Conservation (phyloP, 2,113 vertebrate genomes). For the Galeopterus variegatus region DNA sequence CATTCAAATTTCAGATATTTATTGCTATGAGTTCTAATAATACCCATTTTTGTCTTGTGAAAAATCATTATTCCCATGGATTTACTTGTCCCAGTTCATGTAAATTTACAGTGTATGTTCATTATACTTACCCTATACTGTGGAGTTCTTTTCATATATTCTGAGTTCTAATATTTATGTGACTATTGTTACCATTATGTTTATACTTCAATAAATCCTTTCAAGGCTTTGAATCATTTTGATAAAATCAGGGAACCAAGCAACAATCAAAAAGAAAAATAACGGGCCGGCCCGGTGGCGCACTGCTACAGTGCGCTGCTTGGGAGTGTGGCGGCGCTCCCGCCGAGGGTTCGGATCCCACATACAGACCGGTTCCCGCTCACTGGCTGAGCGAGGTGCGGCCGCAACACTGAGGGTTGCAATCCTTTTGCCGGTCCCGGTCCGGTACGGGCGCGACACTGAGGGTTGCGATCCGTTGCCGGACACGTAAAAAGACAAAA, state of each 20-base stretch:
- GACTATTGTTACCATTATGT: neutral
- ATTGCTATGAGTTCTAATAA: neutral
- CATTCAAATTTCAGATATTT: neutral
- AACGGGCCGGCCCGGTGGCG: too few species aligned
- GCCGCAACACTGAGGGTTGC: too few species aligned
- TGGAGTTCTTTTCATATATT: neutral
- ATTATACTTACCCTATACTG: neutral
- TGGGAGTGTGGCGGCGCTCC: too few species aligned
- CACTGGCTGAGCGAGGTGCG: too few species aligned
- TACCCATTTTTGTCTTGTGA: neutral
- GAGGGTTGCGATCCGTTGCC: too few species aligned
- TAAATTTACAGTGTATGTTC: neutral
- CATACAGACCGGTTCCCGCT: too few species aligned
- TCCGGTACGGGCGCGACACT: too few species aligned
- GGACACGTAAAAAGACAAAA: too few species aligned
- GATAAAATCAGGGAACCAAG: neutral
- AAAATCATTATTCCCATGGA: neutral
- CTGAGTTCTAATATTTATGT: neutral
- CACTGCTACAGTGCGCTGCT: too few species aligned
- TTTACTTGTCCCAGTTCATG: neutral
- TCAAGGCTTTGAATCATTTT: neutral
- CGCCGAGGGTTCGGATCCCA: too few species aligned
- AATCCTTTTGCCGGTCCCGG: too few species aligned
- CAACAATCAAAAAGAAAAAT: neutral
- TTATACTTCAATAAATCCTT: constrained; percentile 42